A percentile compares a stretch with the other conserved stretches of the same genome.
Conservation (phyloP, 1,140 invertebrate species). For the Maconellicoccus hirsutus region DNA sequence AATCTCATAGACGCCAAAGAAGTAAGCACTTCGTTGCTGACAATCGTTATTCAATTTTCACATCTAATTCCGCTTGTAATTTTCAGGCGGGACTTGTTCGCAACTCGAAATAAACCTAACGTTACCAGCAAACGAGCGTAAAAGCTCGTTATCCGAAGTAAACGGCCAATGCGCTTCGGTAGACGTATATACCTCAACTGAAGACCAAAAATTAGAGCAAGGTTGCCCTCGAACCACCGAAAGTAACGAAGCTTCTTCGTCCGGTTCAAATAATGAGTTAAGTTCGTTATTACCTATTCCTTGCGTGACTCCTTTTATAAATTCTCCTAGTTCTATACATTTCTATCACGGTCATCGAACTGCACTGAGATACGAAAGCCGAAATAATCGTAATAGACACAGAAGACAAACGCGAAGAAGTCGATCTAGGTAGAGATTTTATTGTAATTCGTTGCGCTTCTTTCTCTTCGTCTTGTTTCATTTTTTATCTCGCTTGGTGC, state of each 20-base stretch:
- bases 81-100: conserved; percentile 12
- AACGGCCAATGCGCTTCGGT: neutral
- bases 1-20: neutral
- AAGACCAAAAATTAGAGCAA: neutral
- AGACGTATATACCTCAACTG: neutral
- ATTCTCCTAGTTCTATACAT: conserved; percentile 5
- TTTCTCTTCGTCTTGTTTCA: neutral
- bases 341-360: conserved; percentile 14
- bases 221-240: conserved; percentile 13
- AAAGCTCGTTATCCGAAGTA: neutral
- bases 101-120: neutral
- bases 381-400: neutral
- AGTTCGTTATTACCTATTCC: conserved; percentile 47
- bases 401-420: conserved; percentile 21
- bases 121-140: neutral
- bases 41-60: neutral
- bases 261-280: conserved; percentile 49
- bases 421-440: conserved; percentile 21
- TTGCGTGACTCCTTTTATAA: conserved; percentile 28
- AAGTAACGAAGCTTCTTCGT: conserved; percentile 33
- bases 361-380: neutral
- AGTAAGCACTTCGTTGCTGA: neutral
- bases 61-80: neutral
- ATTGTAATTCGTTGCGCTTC: no score
- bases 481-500: neutral